Percentiles rank a stretch among this genome's conserved stretches.
Evolutionary conservation across 2,888 invertebrate genomes (phyloP).

Genomic region (Tanaodytes sp.): DNA sequence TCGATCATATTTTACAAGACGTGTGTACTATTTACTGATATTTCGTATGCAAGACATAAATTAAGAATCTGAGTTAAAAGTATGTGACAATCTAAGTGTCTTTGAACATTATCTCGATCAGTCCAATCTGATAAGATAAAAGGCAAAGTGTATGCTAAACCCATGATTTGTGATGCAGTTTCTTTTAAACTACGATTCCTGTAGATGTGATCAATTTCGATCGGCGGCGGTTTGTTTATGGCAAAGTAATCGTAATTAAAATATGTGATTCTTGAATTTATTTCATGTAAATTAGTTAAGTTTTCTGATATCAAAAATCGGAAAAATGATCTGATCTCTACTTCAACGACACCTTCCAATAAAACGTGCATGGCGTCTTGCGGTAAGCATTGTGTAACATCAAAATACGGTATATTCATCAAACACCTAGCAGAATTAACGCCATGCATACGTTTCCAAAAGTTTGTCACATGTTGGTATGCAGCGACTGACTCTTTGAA

Average conservation of each 20-base stretch:
- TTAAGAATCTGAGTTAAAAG: constrained; percentile 16
- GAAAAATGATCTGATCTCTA: neutral
- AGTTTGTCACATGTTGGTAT: constrained; percentile 12
- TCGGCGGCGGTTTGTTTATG: constrained; percentile 37
- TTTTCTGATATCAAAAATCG: too few relatives aligned
- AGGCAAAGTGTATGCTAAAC: constrained; percentile 4
- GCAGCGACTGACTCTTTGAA: constrained; percentile 53
- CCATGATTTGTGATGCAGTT: constrained; percentile 35
- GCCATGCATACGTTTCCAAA: constrained; percentile 9
- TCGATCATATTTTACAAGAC: neutral
- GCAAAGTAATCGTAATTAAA: constrained; percentile 42
- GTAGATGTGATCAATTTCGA: constrained; percentile 17
- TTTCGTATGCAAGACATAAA: neutral
- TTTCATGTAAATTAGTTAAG: neutral
- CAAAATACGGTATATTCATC: neutral
- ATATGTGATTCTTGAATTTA: constrained; percentile 6
- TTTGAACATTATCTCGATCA: neutral
- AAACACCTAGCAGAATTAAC: constrained; percentile 1
- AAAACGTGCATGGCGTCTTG: constrained; percentile 18
- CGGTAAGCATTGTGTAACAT: constrained; percentile 3
- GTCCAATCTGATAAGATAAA: constrained; percentile 6
- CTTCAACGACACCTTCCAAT: constrained; percentile 7
- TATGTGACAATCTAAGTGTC: neutral
- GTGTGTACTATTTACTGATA: neutral
- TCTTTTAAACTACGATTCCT: constrained; percentile 24